phyloP scores from a whole-genome alignment of 2,113 vertebrate species.

The Anguilla rostrata region DNA sequence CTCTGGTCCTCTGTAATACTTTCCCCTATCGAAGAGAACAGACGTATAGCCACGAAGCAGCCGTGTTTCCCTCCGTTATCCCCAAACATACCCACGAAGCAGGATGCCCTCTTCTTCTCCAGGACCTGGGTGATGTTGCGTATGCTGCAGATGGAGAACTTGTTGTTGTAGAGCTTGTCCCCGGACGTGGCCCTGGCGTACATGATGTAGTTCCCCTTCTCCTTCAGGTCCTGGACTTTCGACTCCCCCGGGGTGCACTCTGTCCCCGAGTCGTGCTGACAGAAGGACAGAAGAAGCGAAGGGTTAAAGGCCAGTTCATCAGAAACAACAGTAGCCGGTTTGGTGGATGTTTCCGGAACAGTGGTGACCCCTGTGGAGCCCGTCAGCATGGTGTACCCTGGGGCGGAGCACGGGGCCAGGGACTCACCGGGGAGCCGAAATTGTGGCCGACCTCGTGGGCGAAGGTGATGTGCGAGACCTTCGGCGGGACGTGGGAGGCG shows the following conservation, averaged over 20 bases:
- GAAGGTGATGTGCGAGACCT: conserved; percentile 98
- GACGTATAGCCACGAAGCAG: conserved; percentile 92
- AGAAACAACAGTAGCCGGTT: neutral
- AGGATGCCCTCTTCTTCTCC: conserved; percentile 93
- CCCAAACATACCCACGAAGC: conserved; percentile 90
- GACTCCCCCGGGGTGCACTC: conserved; percentile 98
- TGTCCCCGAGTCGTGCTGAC: conserved; percentile 94
- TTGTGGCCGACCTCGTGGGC: conserved; percentile 99
- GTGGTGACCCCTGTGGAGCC: neutral
- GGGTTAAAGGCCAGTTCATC: neutral
- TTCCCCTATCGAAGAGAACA: neutral
- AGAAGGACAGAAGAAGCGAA: neutral
- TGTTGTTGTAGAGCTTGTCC: conserved; percentile 99
- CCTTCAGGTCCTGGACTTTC: conserved; percentile 93
- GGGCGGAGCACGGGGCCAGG: neutral
- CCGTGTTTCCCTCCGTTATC: no score
- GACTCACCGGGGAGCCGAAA: conserved; percentile 98
- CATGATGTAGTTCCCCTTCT: conserved; percentile 99
- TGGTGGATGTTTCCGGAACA: neutral
- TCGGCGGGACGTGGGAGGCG: conserved; percentile 95
- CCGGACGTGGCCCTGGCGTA: conserved; percentile 96
- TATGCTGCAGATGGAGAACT: conserved; percentile 93
- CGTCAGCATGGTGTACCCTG: neutral
- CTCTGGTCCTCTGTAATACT: neutral
- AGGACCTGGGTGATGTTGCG: conserved; percentile 98